Evolutionary conservation across 2,113 vertebrate genomes (phyloP).

Genomic region (Pluvialis apricaria): DNA sequence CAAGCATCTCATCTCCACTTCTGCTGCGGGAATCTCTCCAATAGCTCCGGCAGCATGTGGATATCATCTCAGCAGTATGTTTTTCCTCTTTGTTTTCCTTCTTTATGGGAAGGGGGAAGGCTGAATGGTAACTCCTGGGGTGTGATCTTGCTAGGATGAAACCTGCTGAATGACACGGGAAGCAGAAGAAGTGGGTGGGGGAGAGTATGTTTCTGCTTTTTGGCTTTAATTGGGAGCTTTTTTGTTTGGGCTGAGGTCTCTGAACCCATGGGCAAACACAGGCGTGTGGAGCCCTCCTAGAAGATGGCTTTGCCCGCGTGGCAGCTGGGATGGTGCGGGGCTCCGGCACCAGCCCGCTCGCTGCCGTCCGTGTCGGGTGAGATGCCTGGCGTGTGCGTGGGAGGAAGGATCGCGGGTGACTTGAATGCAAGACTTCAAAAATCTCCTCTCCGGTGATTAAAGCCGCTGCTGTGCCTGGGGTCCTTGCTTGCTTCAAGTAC

Average conservation of each 20-base stretch:
- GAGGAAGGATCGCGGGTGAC: neutral
- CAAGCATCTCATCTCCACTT: neutral
- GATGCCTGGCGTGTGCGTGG: rapidly evolving
- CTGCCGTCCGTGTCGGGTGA: rapidly evolving
- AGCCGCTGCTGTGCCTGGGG: neutral
- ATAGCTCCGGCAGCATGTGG: neutral
- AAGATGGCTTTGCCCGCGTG: neutral
- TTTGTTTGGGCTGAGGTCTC: neutral
- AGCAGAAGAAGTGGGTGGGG: neutral
- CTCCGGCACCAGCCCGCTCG: neutral
- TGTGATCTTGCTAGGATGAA: neutral
- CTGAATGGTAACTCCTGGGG: neutral
- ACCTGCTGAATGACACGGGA: neutral
- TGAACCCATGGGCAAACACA: neutral
- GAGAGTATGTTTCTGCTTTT: neutral
- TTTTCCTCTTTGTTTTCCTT: neutral
- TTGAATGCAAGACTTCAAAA: neutral
- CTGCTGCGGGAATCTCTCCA: neutral
- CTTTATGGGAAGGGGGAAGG: neutral
- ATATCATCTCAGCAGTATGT: no score
- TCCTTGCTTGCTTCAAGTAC: neutral
- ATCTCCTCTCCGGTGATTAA: neutral
- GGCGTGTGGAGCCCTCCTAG: neutral
- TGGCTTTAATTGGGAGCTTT: neutral
- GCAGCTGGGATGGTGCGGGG: neutral